Percentiles rank a stretch among this genome's conserved stretches.
phyloP scores from a whole-genome alignment of 2,113 vertebrate genomes.

The Hydropotes inermis region DNA sequence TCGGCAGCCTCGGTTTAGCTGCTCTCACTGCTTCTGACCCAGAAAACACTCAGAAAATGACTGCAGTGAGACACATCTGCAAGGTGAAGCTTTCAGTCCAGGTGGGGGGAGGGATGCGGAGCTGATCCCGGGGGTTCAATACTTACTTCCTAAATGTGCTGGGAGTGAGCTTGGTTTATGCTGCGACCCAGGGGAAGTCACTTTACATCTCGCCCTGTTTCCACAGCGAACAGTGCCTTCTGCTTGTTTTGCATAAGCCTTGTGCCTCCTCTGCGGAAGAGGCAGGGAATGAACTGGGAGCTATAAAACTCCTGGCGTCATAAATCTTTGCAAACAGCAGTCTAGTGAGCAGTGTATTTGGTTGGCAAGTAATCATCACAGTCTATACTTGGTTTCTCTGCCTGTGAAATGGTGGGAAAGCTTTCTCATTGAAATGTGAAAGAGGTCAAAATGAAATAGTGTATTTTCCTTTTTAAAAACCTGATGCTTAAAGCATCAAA shows the following conservation, averaged over 20 bases:
- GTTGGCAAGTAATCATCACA: constrained; percentile 42
- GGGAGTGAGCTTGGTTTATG: constrained; percentile 46
- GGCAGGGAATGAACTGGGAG: constrained; percentile 29
- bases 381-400: constrained; percentile 29
- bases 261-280: constrained; percentile 49
- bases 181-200: constrained; percentile 46
- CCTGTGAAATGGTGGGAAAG: background rate
- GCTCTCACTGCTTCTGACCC: constrained; percentile 67
- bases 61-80: constrained; percentile 68
- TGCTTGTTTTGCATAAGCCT: constrained; percentile 65
- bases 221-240: constrained; percentile 31
- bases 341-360: constrained; percentile 48
- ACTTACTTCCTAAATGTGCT: constrained; percentile 25
- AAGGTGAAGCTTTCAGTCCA: constrained; percentile 63
- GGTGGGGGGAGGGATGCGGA: constrained; percentile 45
- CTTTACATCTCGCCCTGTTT: constrained; percentile 33
- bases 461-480: constrained; percentile 24
- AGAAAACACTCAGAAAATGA: constrained; percentile 68
- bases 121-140: constrained; percentile 41
- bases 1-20: constrained; percentile 16
- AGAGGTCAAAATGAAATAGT: constrained; percentile 19
- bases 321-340: constrained; percentile 58
- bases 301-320: constrained; percentile 58
- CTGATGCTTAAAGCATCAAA: background rate
- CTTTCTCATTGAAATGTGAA: constrained; percentile 1